Evolutionary conservation across 2,113 vertebrate species (phyloP).

Genomic region (Pyxicephalus adspersus): DNA sequence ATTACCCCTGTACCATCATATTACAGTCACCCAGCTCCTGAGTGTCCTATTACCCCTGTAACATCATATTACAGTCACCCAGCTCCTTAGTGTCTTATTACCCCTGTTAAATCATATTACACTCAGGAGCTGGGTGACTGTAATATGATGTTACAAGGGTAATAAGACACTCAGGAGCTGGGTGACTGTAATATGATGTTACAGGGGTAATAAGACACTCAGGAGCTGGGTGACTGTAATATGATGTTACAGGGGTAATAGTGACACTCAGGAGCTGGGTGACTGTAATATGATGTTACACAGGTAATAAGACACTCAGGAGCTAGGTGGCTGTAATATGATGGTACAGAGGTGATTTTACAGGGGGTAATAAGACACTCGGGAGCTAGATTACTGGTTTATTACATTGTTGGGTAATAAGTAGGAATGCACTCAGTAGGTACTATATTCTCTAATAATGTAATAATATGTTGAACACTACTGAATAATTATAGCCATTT

Average conservation of each 20-base stretch:
- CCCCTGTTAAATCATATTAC: not conserved
- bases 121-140: slow-evolving; percentile 4
- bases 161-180: not conserved
- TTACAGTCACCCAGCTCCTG: too few species aligned
- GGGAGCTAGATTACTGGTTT: not conserved
- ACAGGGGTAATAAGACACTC: slow-evolving; percentile 1
- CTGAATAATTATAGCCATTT: too few species aligned
- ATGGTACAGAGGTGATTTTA: too few species aligned
- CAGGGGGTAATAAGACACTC: slow-evolving; percentile 25
- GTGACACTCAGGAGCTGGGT: slow-evolving; percentile 7
- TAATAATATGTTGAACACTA: too few species aligned
- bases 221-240: slow-evolving; percentile 23
- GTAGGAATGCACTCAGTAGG: not conserved
- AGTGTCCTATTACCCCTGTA: too few species aligned
- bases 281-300: slow-evolving; percentile 25
- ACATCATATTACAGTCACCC: not conserved
- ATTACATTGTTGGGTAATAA: slow-evolving; percentile 14
- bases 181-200: slow-evolving; percentile 31
- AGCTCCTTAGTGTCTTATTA: too few species aligned
- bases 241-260: slow-evolving; percentile 34
- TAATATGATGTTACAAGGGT: slow-evolving; percentile 24
- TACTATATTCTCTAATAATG: too few species aligned
- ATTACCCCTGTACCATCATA: too few species aligned
- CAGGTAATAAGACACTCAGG: slow-evolving; percentile 22
- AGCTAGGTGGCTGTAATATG: slow-evolving; percentile 24